Base-by-base conservation (phyloP, 2,888 invertebrate genomes). In the Agrotis puta region DNA sequence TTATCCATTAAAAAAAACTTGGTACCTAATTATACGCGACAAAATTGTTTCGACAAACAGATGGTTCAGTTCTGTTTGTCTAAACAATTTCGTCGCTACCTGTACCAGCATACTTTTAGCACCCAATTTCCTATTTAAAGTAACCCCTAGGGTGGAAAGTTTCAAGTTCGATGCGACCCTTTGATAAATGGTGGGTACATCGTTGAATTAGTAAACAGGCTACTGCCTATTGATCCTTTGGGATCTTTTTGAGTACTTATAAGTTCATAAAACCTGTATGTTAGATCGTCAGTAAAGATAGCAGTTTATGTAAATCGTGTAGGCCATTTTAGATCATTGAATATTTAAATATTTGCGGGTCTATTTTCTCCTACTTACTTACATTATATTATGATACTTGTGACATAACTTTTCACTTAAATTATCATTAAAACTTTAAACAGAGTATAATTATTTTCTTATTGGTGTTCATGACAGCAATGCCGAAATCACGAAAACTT, bases 141-240 rank as follows among this genome's bases (percentile, higher is more conserved):
- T 27, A 58, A 62, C 65, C 51, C 22, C 27, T 72, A 24, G 45
- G 51, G 57, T 7, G 14, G 33, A 77, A 81, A 81, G 63, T 81
- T 81, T 81, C 51, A 59, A 77, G 54, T 77, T 59, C 56, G 62
- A 63, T 62, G 43, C 50, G 78, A 77, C 56, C 77, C 64, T 64
- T 61, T 68, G 56, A 62, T 81, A 76, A 79, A 62, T 68, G 20
- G 51, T n/a, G 57, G 54, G 48, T 48, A 53, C 33, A 53, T 47
- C 43, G 22, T 81, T 81, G 78, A 78, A 78, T 78, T 70, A 81
- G 62, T 78, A 51, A 81, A 24, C 47, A 81, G 70, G 62, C 62
- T 57, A 48, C 53, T 56, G 24, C 54, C 43, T 65, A 61, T 57
- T 13, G 53, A 24, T 45, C 56, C 53, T 33, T 50, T 14, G 57